A percentile compares a stretch with the other conserved stretches of the same genome.
Evolutionary conservation across 2,888 invertebrate genomes (phyloP).

Genomic region (Drosophila subquinaria): DNA sequence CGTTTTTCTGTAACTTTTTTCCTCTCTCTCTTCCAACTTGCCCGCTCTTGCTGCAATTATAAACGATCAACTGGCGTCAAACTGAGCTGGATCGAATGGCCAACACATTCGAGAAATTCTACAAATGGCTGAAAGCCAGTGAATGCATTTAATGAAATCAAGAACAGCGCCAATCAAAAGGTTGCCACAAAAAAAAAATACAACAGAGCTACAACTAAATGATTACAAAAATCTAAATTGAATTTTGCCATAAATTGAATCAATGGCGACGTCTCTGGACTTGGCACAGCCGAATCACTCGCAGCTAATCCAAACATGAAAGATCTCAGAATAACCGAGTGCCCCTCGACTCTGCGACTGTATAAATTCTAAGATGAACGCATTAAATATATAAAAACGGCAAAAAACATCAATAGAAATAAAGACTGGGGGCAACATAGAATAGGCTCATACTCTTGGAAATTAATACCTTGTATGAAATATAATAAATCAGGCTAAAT

Average conservation of each 20-base stretch:
- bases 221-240: slow-evolving; percentile 81
- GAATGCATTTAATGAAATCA: slow-evolving; percentile 75
- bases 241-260: slow-evolving; percentile 81
- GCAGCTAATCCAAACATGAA: slow-evolving; percentile 67
- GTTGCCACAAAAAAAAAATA: slow-evolving; percentile 35
- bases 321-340: slow-evolving; percentile 63
- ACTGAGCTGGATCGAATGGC: slow-evolving; percentile 43
- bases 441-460: slow-evolving; percentile 11
- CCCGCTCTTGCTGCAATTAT: slow-evolving; percentile 51
- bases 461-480: neutral
- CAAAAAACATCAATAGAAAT: slow-evolving; percentile 39
- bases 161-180: slow-evolving; percentile 48
- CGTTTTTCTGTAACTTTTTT: slow-evolving; percentile 16
- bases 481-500: too few relatives aligned
- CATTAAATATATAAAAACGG: slow-evolving; percentile 51
- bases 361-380: slow-evolving; percentile 67
- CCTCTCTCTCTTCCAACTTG: neutral
- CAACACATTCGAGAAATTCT: slow-evolving; percentile 66
- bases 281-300: slow-evolving; percentile 38
- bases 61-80: slow-evolving; percentile 64
- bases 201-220: slow-evolving; percentile 70
- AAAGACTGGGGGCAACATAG: neutral
- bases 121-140: slow-evolving; percentile 65
- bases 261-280: slow-evolving; percentile 43
- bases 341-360: slow-evolving; percentile 48